Base-by-base conservation (phyloP, 2,113 vertebrate genomes). In the Saguinus imperator region DNA sequence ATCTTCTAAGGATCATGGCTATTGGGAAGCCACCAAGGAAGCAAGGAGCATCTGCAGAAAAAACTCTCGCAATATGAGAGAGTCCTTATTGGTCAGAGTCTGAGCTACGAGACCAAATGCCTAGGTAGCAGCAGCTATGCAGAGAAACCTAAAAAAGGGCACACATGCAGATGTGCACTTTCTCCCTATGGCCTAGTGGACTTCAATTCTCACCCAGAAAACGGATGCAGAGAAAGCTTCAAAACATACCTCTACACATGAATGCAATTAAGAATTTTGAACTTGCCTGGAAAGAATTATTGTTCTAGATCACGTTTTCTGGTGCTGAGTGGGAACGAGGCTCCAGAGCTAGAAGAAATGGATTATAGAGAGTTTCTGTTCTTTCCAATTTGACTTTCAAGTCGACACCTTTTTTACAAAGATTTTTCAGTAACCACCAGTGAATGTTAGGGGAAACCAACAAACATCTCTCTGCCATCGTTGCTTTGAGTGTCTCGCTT, bases 181-280 rank as follows among this genome's bases (percentile, higher is more conserved):
- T 82, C 40, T 35, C 16, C 1, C 35, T 5, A 40, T 1, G 75
- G 72, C 17, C 80, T 57, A 94, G 11, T 61, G 13, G 77, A 70
- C 43, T n/a, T 82, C 45, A 76, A 64, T 82, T 87, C 43, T 82
- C 20, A 89, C 21, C 40, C 29, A 45, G 79, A 80, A 52, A 66
- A 52, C 72, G 25, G 18, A 68, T 68, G 48, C 81, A 10, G 7
- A 83, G 6, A 50, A 87, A 85, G 3, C 27, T 50, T 92, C 17
- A 82, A 75, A 85, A 94, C 45, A 5, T 1, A 86, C 45, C 68
- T 92, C 86, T 82, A 82, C 92, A 72, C 37, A 81, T 20, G 52
- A 95, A 94, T 77, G 48, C 50, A 89, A 95, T 92, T 43, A 89
- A 80, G 84, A 48, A 82, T 94, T 94, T 92, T 95, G 70, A 91